Evolutionary conservation across 2,797 vertebrate species (phyloP).

Genomic region (Intellagama lesueurii): DNA sequence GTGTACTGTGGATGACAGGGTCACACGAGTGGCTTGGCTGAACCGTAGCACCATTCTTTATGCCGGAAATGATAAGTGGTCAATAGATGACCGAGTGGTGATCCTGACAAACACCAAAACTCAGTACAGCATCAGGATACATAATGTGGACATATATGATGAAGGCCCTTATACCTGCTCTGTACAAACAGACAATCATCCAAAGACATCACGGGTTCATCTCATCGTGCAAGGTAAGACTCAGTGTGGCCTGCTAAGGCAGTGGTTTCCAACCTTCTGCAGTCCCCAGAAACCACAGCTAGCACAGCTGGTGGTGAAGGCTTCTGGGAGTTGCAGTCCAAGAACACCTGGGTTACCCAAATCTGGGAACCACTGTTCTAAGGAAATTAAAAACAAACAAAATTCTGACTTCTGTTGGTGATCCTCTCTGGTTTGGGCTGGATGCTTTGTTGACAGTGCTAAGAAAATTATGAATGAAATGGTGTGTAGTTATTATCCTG

Average conservation of each 20-base stretch:
- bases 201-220: conserved; percentile 93
- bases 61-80: conserved; percentile 95
- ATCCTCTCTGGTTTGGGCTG: background rate
- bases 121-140: conserved; percentile 97
- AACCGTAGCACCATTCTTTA: conserved; percentile 98
- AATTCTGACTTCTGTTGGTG: fast-evolving
- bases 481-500: background rate
- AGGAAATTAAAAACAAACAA: background rate
- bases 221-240: conserved; percentile 94
- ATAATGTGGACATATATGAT: conserved; percentile 91
- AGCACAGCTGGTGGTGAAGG: no score
- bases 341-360: no score
- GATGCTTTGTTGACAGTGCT: fast-evolving
- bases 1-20: conserved; percentile 94
- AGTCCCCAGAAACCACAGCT: no score
- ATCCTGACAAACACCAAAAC: conserved; percentile 91
- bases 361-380: no score
- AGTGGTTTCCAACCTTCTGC: no score
- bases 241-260: fast-evolving
- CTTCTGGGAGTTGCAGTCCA: no score
- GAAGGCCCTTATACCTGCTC: conserved; percentile 97
- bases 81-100: conserved; percentile 93
- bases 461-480: background rate
- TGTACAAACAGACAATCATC: conserved; percentile 95
- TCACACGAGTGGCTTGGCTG: conserved; percentile 95